Percentiles rank a stretch among this genome's conserved stretches.
Conservation (phyloP, 2,113 vertebrate genomes). For the Colinus virginianus region DNA sequence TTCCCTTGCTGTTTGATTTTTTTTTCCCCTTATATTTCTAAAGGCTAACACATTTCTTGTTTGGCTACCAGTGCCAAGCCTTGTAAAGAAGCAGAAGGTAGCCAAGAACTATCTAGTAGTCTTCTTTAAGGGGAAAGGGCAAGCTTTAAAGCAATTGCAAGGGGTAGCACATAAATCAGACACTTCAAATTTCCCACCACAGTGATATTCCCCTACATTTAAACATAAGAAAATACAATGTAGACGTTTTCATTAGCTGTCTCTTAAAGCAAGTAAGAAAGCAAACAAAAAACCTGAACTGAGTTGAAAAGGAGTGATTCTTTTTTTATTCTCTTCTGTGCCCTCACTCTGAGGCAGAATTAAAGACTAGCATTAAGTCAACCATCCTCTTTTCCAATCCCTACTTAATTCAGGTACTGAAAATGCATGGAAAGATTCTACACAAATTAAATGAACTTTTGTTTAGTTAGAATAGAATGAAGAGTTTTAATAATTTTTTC, state of each 20-base stretch:
- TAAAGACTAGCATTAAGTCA: neutral
- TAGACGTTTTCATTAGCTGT: neutral
- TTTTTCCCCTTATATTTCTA: neutral
- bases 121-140: neutral
- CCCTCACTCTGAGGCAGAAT: neutral
- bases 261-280: neutral
- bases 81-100: neutral
- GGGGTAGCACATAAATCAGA: neutral
- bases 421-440: conserved; percentile 8
- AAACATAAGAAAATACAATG: neutral
- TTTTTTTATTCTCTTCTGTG: neutral
- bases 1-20: neutral
- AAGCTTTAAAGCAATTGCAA: neutral
- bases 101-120: neutral
- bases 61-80: neutral
- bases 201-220: neutral
- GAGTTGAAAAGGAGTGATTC: neutral
- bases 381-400: neutral
- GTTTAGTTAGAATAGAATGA: neutral
- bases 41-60: neutral
- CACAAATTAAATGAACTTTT: neutral
- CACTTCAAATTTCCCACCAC: neutral
- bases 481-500: conserved; percentile 10
- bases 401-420: neutral
- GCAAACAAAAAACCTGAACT: neutral